Evolutionary conservation across 2,113 vertebrate genomes (phyloP), one percentile per base, ranked within the genome.

Genomic region (Oxyura jamaicensis): DNA sequence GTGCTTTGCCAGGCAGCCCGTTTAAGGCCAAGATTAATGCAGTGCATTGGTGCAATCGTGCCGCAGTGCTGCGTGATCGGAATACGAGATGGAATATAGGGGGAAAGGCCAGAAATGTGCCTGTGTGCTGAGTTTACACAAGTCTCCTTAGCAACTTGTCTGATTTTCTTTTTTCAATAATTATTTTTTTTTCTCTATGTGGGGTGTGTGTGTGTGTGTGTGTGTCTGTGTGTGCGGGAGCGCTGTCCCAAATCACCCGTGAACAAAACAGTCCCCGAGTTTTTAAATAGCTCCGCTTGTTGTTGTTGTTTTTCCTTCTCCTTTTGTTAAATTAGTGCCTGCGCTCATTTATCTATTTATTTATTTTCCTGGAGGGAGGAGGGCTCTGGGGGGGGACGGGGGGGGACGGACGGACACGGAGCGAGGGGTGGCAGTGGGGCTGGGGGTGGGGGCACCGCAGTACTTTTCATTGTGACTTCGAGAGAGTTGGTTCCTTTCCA

Each of bases 51-150:
- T 98, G 98, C 98, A 97, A 83, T 76, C 97, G 96, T 98, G 98
- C 98, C 97, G 98, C 98, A 99, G 98, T 98, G 98, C 96, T 97
- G 98, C 98, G 98, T 99, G 98, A 98, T 98, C 98, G 92, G 99
- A 99, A 99, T 99, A 95, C 98, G 75, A 97, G 98, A 98, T 98
- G 98, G 93, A 96, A 88, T 63, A 55, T 26, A 67, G 95, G 97
- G 96, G 97, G 97, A 97, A 96, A 98, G 98, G 98, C 96, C 98
- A 96, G 90, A 96, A 97, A 94, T 97, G 96, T 97, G 97, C 96
- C 97, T 98, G 93, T 19, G 68, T 96, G 95, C 97, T 78, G 97
- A 97, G 96, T 98, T 98, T 97, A 96, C 97, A 97, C 97, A 97
- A 97, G 97, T 98, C 98, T 97, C 98, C 98, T 97, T 98, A 98